Evolutionary conservation across 1,140 invertebrate genomes (phyloP).

Genomic region (Rhopalosiphum maidis): DNA sequence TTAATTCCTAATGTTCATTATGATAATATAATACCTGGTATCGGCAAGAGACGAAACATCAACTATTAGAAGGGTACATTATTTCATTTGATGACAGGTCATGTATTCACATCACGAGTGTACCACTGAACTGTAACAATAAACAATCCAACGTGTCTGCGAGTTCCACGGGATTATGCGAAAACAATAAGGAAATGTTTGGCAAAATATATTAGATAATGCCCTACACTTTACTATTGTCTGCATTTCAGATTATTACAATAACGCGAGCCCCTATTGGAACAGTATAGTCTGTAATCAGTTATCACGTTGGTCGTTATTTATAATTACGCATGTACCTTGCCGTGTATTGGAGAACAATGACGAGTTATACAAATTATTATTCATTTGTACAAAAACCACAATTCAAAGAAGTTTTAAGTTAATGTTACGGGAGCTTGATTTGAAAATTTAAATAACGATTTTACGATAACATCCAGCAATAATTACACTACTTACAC

Average conservation of each 20-base stretch:
- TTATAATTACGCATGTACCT: neutral
- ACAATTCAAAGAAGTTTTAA: neutral
- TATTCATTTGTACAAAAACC: neutral
- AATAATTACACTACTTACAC: neutral
- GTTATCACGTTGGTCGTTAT: neutral
- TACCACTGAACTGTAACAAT: neutral
- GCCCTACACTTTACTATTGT: neutral
- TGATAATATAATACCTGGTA: neutral
- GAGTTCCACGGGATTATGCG: neutral
- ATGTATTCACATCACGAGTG: conserved; percentile 21
- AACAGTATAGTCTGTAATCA: neutral
- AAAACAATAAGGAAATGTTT: conserved; percentile 17
- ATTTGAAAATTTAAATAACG: neutral
- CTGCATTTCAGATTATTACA: neutral
- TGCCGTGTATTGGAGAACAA: neutral
- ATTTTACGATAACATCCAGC: neutral
- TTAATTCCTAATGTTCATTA: conserved; percentile 8
- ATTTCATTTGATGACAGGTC: conserved; percentile 21
- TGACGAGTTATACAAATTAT: neutral
- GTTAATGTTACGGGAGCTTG: neutral
- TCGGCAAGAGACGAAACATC: neutral
- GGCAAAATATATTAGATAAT: neutral
- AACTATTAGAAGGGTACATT: conserved; percentile 12
- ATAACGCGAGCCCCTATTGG: neutral
- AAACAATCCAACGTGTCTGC: neutral